Percentiles rank a stretch among this genome's conserved stretches.
Conservation (phyloP, 2,888 invertebrate genomes). For the Salticus scenicus region DNA sequence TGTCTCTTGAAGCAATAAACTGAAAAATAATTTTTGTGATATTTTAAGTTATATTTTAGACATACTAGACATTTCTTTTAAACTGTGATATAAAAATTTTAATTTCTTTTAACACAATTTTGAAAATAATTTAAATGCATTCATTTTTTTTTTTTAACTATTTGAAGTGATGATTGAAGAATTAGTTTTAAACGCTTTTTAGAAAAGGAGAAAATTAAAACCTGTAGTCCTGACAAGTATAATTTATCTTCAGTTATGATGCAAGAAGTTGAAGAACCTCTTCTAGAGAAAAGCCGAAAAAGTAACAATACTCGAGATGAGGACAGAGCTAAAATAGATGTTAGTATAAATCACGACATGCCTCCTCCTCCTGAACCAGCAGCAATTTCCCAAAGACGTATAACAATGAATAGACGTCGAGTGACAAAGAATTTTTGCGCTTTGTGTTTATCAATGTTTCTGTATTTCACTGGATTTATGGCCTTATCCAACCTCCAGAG, state of each 20-base stretch:
- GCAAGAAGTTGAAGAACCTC: conserved; percentile 9
- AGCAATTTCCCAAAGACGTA: background rate
- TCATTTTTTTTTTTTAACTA: background rate
- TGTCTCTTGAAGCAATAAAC: too few species aligned
- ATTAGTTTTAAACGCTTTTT: background rate
- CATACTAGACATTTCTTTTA: background rate
- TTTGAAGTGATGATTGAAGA: background rate
- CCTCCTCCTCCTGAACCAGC: background rate
- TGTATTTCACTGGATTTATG: conserved; percentile 70
- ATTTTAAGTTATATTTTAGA: too few species aligned
- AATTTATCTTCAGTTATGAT: background rate
- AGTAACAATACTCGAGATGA: background rate
- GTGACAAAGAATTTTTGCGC: conserved; percentile 69
- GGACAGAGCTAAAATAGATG: background rate
- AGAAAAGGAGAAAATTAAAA: background rate
- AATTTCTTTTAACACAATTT: background rate
- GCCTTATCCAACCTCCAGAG: conserved; percentile 68
- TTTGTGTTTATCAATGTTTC: conserved; percentile 64
- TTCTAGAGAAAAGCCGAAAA: background rate
- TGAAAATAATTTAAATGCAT: background rate
- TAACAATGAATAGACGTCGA: conserved; percentile 76
- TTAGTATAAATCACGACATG: background rate
- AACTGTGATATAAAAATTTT: background rate
- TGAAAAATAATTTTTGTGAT: too few species aligned
- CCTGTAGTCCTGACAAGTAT: background rate